These are phyloP conservation scores for Chionis minor DNA, from an alignment of 2,113 vertebrate species.

Conservation along the genomic window DNA sequence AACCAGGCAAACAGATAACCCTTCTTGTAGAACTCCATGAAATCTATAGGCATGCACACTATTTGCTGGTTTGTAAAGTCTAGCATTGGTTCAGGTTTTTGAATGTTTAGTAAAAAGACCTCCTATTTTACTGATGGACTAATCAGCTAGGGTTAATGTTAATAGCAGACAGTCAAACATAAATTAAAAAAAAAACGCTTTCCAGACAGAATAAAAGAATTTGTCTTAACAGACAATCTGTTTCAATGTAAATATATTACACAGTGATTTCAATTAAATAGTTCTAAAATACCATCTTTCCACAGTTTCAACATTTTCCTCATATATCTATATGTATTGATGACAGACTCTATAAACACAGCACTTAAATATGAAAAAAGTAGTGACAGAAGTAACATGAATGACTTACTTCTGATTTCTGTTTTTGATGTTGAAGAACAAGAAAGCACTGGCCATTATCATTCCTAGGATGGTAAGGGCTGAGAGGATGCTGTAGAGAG, in stretches of 20 bases:
- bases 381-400: background rate
- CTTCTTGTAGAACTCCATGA: background rate
- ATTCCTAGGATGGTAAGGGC: slow-evolving; percentile 96
- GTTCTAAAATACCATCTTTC: background rate
- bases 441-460: slow-evolving; percentile 96
- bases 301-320: background rate
- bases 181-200: slow-evolving; percentile 8
- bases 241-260: background rate
- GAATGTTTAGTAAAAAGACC: background rate
- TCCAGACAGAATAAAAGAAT: slow-evolving; percentile 13
- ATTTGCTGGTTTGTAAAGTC: background rate
- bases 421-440: slow-evolving; percentile 99
- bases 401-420: slow-evolving; percentile 93
- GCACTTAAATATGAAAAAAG: background rate
- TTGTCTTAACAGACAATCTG: background rate
- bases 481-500: slow-evolving; percentile 97
- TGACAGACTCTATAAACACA: background rate
- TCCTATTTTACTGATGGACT: slow-evolving; percentile 2
- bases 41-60: background rate
- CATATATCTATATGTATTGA: background rate
- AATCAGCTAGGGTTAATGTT: slow-evolving; percentile 38
- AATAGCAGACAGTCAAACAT: background rate
- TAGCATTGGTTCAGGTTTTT: background rate
- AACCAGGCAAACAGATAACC: background rate
- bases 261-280: background rate